phyloP scores from a whole-genome alignment of 2,113 vertebrate genomes.

The Melospiza melodia region DNA sequence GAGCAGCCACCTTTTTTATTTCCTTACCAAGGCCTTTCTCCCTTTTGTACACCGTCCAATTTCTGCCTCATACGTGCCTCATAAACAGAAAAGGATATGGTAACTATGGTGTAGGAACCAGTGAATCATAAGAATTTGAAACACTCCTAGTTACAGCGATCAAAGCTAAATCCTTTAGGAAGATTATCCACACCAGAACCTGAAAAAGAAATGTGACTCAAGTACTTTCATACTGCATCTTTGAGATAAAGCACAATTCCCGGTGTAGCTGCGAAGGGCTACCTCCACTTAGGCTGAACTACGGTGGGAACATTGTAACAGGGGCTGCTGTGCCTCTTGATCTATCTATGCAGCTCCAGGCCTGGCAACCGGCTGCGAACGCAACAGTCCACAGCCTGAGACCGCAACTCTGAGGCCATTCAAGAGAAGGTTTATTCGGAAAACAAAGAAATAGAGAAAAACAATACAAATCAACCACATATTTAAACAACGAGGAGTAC shows the following conservation, averaged over 20 bases:
- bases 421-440: not conserved
- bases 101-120: constrained; percentile 47
- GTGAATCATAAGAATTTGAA: constrained; percentile 60
- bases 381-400: not conserved
- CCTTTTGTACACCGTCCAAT: not conserved
- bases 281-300: not conserved
- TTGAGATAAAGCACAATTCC: constrained; percentile 20
- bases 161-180: constrained; percentile 82
- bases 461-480: not conserved
- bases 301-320: not conserved
- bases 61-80: not conserved
- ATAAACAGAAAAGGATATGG: not conserved
- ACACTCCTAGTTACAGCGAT: constrained; percentile 57
- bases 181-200: constrained; percentile 78
- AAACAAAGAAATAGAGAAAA: not conserved
- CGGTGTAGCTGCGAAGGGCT: not conserved
- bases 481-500: not conserved
- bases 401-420: not conserved
- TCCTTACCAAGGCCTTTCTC: constrained; percentile 2
- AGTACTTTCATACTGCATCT: constrained; percentile 51
- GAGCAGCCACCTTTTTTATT: not conserved
- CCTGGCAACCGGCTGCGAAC: constrained; percentile 21
- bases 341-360: constrained; percentile 8
- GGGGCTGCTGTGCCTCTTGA: not conserved
- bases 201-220: constrained; percentile 46